These are phyloP conservation scores for Chesias legatella DNA, from an alignment of 2,888 invertebrate species.

Conservation along the genomic window DNA sequence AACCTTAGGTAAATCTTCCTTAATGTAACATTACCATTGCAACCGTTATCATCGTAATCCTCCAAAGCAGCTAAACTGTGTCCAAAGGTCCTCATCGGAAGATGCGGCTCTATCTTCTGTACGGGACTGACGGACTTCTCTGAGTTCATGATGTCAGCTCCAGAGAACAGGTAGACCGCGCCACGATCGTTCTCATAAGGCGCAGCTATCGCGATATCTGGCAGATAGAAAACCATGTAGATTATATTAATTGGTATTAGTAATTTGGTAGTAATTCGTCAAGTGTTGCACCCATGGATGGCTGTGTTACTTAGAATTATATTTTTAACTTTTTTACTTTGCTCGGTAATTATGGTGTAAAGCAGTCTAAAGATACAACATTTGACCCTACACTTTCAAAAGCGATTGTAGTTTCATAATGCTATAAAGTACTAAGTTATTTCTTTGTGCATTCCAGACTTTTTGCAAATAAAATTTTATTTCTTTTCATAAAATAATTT, in stretches of 20 bases:
- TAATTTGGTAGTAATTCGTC: not conserved
- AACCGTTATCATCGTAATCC: constrained; percentile 45
- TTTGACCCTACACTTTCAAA: too few species aligned
- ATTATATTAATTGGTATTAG: not conserved
- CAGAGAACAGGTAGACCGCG: constrained; percentile 55
- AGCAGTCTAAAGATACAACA: too few species aligned
- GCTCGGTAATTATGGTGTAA: too few species aligned
- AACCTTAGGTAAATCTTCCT: too few species aligned
- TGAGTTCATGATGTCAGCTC: constrained; percentile 31
- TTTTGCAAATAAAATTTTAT: too few species aligned
- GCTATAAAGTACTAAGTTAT: too few species aligned
- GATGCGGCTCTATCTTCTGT: constrained; percentile 36
- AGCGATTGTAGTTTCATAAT: too few species aligned
- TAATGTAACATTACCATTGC: constrained; percentile 41
- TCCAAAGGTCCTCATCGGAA: constrained; percentile 36
- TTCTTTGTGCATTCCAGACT: too few species aligned
- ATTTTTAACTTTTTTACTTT: too few species aligned
- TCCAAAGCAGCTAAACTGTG: constrained; percentile 40
- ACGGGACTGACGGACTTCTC: constrained; percentile 16
- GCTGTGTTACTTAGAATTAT: too few species aligned
- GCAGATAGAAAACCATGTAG: constrained; percentile 5
- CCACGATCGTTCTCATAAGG: constrained; percentile 53
- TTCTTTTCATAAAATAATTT: too few species aligned
- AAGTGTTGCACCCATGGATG: too few species aligned
- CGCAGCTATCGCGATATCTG: constrained; percentile 58